Base-by-base conservation (phyloP, 2,888 invertebrate species). In the Eupithecia dodoneata region DNA sequence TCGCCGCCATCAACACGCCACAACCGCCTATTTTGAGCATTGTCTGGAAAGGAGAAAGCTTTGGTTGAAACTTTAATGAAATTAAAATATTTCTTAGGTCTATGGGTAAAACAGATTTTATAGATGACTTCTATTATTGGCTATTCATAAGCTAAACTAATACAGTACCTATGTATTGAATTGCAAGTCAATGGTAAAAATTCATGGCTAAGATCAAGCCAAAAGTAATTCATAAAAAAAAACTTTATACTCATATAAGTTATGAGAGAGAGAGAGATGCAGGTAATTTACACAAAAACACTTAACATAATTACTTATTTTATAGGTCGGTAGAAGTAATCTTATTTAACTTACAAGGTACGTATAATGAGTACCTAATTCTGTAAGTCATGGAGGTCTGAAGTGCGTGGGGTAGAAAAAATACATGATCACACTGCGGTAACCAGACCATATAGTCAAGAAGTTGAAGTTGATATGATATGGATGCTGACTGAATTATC, bases 21-120 rank as follows among this genome's bases (percentile, higher is more conserved):
- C 94, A 94, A 79, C 94, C 94, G 79, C 94, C 94, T 82, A 95
- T 91, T 90, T 94, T 91, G 82, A 95, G 85, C 94, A 95, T 95
- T 82, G 94, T 95, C 95, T 95, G 90, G 6, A 83, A 65, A 67
- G 15, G 63, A 59, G 15, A 42, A 15, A 66, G 66, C 12, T 66
- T 65, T 6, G 66, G 41, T 66, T 7, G n/a, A n/a, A n/a, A n/a
- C n/a, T n/a, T n/a, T n/a, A n/a, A n/a, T n/a, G n/a, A n/a, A n/a
- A n/a, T n/a, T n/a, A n/a, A n/a, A n/a, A n/a, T n/a, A n/a, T n/a
- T n/a, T n/a, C n/a, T n/a, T n/a, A n/a, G n/a, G n/a, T 30, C 30
- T 30, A 30, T 30, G 30, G 1, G 30, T 30, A 30, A 45, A 44
- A 7, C 13, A 44, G 18, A 18, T 18, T 59, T 10, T n/a, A n/a